Evolutionary conservation across 2,797 vertebrate species (phyloP).

Genomic region (Argya squamiceps): DNA sequence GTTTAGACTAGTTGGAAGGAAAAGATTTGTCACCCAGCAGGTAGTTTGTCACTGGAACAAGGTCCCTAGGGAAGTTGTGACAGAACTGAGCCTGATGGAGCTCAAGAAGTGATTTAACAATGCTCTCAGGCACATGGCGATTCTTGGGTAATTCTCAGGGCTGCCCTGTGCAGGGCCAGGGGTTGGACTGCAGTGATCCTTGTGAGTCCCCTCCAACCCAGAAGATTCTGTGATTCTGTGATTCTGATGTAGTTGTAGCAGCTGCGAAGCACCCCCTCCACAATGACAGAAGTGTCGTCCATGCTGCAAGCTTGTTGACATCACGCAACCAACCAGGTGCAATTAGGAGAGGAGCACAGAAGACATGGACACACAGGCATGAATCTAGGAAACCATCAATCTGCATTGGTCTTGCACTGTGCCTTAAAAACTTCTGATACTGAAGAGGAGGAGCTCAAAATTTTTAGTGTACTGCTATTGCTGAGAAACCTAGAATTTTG

Average conservation of each 20-base stretch:
- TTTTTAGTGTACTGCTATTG: neutral
- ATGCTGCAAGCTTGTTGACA: neutral
- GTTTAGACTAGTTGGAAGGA: neutral
- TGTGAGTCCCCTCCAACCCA: neutral
- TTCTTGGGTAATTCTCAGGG: neutral
- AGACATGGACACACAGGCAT: fast-evolving
- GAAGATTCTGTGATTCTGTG: neutral
- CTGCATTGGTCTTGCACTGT: fast-evolving
- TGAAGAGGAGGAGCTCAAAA: neutral
- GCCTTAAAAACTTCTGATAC: neutral
- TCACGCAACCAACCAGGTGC: no score
- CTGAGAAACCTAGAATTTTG: neutral
- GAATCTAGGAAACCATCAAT: neutral
- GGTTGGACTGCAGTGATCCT: no score
- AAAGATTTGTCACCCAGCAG: neutral
- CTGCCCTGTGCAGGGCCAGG: neutral
- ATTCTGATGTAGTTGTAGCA: fast-evolving
- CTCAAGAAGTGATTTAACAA: neutral
- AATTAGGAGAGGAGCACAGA: neutral
- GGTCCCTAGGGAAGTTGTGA: neutral
- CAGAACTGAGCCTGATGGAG: neutral
- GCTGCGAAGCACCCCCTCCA: neutral
- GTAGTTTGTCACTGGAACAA: neutral
- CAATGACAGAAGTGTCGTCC: neutral
- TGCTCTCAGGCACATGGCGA: neutral